These are phyloP conservation scores for Rhabdophis nuchalis DNA, from an alignment of 2,797 vertebrate species.

Conservation along the genomic window DNA sequence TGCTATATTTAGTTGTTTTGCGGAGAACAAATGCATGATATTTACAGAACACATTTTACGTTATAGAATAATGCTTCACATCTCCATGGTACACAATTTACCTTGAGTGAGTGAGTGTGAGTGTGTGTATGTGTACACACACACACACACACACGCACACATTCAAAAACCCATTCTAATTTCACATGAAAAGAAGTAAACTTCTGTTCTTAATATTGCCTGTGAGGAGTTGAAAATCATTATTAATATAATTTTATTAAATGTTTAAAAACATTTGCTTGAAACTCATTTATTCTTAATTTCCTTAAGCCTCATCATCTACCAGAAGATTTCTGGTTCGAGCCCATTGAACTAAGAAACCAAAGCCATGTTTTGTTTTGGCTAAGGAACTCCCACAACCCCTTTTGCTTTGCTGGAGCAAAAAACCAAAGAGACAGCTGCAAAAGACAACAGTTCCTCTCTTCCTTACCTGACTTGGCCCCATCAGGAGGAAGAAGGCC, in stretches of 20 bases:
- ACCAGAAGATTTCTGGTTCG: neutral
- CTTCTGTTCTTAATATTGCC: neutral
- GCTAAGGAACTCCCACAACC: neutral
- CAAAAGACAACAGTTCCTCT: slow-evolving; percentile 16
- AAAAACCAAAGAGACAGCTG: neutral
- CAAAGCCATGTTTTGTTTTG: neutral
- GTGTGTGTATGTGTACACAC: neutral
- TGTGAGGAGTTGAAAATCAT: neutral
- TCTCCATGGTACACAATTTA: neutral
- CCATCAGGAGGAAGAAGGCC: slow-evolving; percentile 93
- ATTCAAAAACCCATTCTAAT: neutral
- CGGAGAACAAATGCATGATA: neutral
- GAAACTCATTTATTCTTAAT: neutral
- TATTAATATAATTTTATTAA: neutral
- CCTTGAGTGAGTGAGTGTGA: neutral
- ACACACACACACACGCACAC: no score
- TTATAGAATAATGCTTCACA: fast-evolving
- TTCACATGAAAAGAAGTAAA: neutral
- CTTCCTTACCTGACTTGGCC: slow-evolving; percentile 87
- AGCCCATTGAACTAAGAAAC: neutral
- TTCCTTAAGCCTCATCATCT: neutral
- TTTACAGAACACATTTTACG: neutral
- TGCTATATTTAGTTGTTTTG: neutral
- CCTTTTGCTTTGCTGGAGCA: neutral
- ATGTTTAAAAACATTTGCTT: neutral